A percentile compares a stretch with the other conserved stretches of the same genome.
These are phyloP conservation scores for Chloroceryle inda DNA, from an alignment of 2,797 vertebrate species.

Conservation along the genomic window DNA sequence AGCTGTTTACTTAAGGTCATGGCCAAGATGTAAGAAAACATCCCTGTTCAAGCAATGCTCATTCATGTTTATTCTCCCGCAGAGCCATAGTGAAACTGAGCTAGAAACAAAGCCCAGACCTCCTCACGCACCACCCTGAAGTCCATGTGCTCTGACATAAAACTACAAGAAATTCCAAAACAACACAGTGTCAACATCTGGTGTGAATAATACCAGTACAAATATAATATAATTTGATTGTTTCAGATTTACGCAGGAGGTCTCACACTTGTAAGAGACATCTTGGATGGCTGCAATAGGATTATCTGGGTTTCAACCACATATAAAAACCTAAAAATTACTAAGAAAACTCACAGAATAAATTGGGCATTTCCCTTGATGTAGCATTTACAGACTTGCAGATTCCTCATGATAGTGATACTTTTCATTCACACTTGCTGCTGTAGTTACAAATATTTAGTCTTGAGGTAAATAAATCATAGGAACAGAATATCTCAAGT, in stretches of 20 bases:
- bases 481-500: neutral
- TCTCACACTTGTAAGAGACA: neutral
- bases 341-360: neutral
- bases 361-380: neutral
- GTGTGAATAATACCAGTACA: neutral
- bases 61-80: neutral
- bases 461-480: neutral
- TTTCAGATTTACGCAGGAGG: neutral
- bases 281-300: neutral
- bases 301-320: neutral
- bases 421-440: neutral
- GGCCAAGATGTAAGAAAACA: neutral
- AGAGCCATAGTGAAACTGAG: neutral
- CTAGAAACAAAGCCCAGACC: neutral
- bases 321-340: neutral
- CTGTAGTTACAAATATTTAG: neutral
- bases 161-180: neutral
- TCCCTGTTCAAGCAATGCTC: neutral
- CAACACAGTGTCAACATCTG: neutral
- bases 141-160: neutral
- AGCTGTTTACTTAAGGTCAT: neutral
- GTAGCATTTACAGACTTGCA: neutral
- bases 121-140: neutral
- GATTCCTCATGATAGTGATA: neutral
- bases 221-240: neutral